These are phyloP conservation scores for Molanna angustata DNA, from an alignment of 2,888 invertebrate species.

Conservation along the genomic window DNA sequence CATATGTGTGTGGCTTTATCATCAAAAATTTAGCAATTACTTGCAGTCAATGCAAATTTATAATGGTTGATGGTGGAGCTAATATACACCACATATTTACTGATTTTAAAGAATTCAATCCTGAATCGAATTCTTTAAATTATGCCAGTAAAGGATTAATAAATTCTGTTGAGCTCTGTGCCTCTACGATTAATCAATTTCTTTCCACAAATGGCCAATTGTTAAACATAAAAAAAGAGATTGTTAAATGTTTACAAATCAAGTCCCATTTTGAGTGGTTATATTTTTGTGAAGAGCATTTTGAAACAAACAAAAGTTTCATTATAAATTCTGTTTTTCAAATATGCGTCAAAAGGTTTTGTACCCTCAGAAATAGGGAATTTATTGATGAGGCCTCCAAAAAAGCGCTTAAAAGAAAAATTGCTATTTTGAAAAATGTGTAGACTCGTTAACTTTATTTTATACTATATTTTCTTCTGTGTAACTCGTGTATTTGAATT, in stretches of 20 bases:
- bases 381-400: no score
- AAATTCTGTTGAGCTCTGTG: slow-evolving; percentile 4
- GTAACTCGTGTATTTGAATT: no score
- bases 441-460: no score
- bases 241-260: not conserved
- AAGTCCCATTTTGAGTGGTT: not conserved
- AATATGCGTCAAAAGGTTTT: no score
- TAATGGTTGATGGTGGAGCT: slow-evolving; percentile 5
- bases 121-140: not conserved
- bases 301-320: no score
- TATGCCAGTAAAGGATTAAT: not conserved
- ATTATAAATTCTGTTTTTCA: no score
- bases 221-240: not conserved
- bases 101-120: not conserved
- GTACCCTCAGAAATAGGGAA: no score
- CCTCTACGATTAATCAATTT: slow-evolving; percentile 1
- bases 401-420: no score
- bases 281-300: not conserved
- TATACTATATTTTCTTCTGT: no score
- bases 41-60: not conserved
- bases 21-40: not conserved
- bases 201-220: not conserved
- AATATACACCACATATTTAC: not conserved
- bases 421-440: no score
- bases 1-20: slow-evolving; percentile 3